Conservation (phyloP, 2,888 invertebrate genomes). For the Fissipunctia ypsillon region DNA sequence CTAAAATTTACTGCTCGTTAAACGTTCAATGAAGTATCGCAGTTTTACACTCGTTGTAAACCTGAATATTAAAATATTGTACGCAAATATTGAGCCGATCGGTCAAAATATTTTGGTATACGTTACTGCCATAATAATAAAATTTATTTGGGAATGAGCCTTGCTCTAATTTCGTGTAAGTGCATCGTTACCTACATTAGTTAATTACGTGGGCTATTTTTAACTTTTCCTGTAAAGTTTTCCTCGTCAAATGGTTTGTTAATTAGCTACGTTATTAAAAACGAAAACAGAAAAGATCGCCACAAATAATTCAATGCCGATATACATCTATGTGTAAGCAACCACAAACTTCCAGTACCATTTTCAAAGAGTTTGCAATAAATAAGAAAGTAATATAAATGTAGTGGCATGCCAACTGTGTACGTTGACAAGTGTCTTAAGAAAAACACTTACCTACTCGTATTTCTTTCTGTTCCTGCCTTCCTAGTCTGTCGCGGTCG, state of each 20-base stretch:
- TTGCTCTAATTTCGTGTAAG: slow-evolving; percentile 75
- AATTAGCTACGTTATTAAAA: slow-evolving; percentile 22
- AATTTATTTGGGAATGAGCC: slow-evolving; percentile 76
- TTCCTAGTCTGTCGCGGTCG: slow-evolving; percentile 48
- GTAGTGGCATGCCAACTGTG: slow-evolving; percentile 44
- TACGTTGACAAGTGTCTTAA: slow-evolving; percentile 45
- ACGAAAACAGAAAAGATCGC: slow-evolving; percentile 16
- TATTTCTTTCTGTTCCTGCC: slow-evolving; percentile 54
- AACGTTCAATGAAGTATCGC: slow-evolving; percentile 58
- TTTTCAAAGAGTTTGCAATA: slow-evolving; percentile 25
- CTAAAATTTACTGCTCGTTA: slow-evolving; percentile 59
- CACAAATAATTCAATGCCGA: not conserved
- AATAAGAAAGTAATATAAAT: slow-evolving; percentile 49
- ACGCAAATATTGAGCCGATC: slow-evolving; percentile 72
- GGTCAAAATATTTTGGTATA: slow-evolving; percentile 75
- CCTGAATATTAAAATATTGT: slow-evolving; percentile 77
- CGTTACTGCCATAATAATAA: slow-evolving; percentile 78
- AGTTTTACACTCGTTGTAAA: slow-evolving; percentile 72
- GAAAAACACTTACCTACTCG: slow-evolving; percentile 55
- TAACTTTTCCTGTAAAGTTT: slow-evolving; percentile 35
- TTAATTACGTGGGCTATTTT: slow-evolving; percentile 39
- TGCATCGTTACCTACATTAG: slow-evolving; percentile 61
- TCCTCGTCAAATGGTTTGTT: slow-evolving; percentile 19
- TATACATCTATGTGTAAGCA: slow-evolving; percentile 7
- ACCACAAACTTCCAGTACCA: slow-evolving; percentile 10